Base-by-base conservation (phyloP, 2,888 invertebrate species). In the Coenonympha arcania region DNA sequence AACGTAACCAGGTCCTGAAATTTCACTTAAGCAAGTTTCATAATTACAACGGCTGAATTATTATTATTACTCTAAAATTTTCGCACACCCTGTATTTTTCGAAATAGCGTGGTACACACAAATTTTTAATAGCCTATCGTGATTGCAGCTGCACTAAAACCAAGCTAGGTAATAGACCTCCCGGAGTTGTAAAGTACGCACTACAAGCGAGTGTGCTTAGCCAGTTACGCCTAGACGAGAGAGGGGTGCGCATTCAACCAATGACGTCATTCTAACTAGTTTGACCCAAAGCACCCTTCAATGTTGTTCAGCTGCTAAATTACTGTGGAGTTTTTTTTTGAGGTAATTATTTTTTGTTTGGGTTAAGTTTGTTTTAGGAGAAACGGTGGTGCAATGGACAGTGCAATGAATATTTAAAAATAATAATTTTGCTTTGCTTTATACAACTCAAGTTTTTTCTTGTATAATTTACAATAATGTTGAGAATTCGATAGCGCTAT, bases 171-270 rank as follows among this genome's bases (percentile, higher is more conserved):
- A 49, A 55, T 56, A 54, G 50, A 45, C 44, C 48, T 40, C 50
- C 36, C 48, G 55, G 49, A 59, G 57, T 62, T 56, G 46, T 50
- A 48, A 54, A 55, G 58, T 59, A 55, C 53, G 52, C 56, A 56
- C 42, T 39, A 47, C 41, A 50, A 20, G 26, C 45, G 37, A 53
- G 57, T 45, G 54, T 54, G 51, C 54, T 57, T 59, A 54, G 56
- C 54, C 56, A 60, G 56, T 56, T 55, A 55, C 56, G 54, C 58
- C 54, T 57, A 59, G 56, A 62, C 46, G 59, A 62, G 62, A 61
- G 61, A 55, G 52, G 81, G 81, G 81, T 76, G 80, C 71, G 79
- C 75, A 77, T 73, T 71, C 73, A 70, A 75, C 80, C 82, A 81
- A 79, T 82, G 79, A 76, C 75, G 77, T 76, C 75, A 77, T 62